Conservation (phyloP, 2,113 vertebrate genomes). For the Rutilus rutilus region DNA sequence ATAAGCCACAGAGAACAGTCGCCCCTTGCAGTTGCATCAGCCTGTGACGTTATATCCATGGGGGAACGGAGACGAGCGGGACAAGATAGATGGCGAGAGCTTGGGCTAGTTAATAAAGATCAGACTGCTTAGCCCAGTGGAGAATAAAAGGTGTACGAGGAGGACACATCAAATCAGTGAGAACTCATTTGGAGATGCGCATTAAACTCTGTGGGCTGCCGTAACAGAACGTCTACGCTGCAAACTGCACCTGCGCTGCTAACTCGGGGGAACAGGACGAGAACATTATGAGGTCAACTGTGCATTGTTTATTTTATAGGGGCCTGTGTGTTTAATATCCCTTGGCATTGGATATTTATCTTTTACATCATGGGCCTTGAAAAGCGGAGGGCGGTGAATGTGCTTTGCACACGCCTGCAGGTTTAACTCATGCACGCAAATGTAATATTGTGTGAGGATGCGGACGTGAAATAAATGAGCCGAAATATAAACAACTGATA, state of each 20-base stretch:
- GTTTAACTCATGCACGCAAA: conserved; percentile 4
- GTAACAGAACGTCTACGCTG: not conserved
- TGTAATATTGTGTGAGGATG: not conserved
- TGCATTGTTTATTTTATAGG: conserved; percentile 39
- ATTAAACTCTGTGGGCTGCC: conserved; percentile 35
- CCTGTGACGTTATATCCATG: conserved; percentile 33
- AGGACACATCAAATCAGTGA: conserved; percentile 47
- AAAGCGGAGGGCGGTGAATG: not conserved
- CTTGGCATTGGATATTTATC: conserved; percentile 41
- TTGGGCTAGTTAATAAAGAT: conserved; percentile 60
- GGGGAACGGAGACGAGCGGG: conserved; percentile 48
- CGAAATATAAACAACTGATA: conserved; percentile 9
- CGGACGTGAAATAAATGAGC: not conserved
- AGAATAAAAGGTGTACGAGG: conserved; percentile 49
- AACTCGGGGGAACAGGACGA: conserved; percentile 34
- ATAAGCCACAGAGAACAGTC: conserved; percentile 17
- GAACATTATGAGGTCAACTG: conserved; percentile 52
- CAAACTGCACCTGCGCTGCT: conserved; percentile 44
- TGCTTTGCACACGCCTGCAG: not conserved
- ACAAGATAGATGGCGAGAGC: conserved; percentile 55
- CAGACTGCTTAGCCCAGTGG: conserved; percentile 55
- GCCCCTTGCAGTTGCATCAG: conserved; percentile 41
- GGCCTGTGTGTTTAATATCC: conserved; percentile 42
- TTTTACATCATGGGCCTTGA: conserved; percentile 40
- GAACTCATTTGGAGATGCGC: conserved; percentile 48